phyloP scores from a whole-genome alignment of 2,888 invertebrate genomes.

The Eupithecia exiguata region DNA sequence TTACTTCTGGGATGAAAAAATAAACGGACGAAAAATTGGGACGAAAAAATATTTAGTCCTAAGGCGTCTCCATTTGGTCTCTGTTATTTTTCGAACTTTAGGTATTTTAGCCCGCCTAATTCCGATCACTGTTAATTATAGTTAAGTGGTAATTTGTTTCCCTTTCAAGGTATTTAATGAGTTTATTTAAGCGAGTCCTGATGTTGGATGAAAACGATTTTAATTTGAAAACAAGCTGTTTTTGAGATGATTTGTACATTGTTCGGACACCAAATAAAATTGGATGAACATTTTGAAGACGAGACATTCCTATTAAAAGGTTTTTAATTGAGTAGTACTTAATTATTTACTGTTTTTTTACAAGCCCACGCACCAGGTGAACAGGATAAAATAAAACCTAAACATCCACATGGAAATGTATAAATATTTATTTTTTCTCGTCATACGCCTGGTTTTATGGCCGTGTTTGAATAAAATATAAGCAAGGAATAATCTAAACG shows the following conservation, averaged over 20 bases:
- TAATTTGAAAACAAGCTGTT: not conserved
- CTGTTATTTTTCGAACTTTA: no score
- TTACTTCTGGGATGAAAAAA: no score
- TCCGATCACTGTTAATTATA: no score
- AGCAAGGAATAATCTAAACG: conserved; percentile 26
- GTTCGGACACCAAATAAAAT: not conserved
- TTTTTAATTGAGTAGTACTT: no score
- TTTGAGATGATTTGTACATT: not conserved
- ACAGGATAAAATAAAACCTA: not conserved
- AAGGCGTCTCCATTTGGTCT: no score
- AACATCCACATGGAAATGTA: not conserved
- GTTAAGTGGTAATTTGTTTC: conserved; percentile 59
- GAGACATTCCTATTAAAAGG: not conserved
- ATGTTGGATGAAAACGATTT: not conserved
- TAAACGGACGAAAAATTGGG: no score
- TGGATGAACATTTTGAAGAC: not conserved
- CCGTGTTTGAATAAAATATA: conserved; percentile 14
- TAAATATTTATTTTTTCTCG: conserved; percentile 6
- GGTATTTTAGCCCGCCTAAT: no score
- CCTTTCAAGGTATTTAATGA: conserved; percentile 50
- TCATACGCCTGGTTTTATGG: conserved; percentile 3
- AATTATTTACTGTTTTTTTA: not conserved
- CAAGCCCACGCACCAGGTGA: not conserved
- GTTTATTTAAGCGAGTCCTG: conserved; percentile 45
- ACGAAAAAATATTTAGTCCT: no score